Conservation (phyloP, 2,113 vertebrate species). For the Dasyornis broadbenti region DNA sequence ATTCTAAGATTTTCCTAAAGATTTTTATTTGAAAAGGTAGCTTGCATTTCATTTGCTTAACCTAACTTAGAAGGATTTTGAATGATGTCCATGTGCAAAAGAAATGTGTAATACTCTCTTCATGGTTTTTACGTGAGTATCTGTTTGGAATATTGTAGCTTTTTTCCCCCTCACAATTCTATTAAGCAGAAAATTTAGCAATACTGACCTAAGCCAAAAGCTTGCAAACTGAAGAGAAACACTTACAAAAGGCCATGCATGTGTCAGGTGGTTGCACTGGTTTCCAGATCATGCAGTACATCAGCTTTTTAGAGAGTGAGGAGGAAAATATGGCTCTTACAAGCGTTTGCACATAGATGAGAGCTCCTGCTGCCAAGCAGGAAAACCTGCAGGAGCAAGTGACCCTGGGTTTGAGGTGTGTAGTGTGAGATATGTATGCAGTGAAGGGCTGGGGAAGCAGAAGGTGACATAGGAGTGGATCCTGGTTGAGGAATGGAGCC, state of each 20-base stretch:
- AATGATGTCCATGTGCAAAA: not conserved
- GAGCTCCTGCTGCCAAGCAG: not conserved
- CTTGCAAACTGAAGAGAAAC: not conserved
- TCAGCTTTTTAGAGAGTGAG: not conserved
- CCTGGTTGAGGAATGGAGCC: not conserved
- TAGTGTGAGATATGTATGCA: rapidly evolving
- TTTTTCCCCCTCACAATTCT: not conserved
- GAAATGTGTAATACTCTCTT: not conserved
- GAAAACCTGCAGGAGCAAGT: not conserved
- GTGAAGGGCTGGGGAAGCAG: not conserved
- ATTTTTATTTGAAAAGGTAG: not conserved
- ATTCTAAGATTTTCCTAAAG: not conserved
- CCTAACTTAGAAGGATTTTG: not conserved
- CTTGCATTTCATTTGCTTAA: not conserved
- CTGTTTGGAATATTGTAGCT: not conserved
- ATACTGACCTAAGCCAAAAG: not conserved
- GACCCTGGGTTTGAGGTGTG: not conserved
- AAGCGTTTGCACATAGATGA: not conserved
- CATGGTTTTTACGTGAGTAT: not conserved
- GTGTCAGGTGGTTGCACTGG: not conserved
- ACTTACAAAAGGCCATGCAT: not conserved
- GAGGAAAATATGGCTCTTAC: not conserved
- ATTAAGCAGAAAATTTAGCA: not conserved
- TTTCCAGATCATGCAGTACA: not conserved
- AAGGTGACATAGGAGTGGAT: not conserved